phyloP scores from a whole-genome alignment of 2,113 vertebrate species.

The Brachyhypopomus occidentalis region DNA sequence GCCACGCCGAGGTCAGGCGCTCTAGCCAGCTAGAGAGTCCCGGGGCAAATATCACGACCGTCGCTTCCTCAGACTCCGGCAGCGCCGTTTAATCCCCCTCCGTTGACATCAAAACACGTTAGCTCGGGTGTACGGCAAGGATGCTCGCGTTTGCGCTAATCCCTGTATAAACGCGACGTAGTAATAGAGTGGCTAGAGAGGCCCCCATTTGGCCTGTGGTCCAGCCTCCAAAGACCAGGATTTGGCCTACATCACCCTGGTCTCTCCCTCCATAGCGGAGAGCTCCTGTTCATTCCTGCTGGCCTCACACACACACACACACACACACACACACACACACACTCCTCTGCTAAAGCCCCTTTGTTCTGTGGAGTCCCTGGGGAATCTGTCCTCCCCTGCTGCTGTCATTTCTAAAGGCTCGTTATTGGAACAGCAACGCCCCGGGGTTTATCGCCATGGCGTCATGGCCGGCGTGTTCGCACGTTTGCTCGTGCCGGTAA shows the following conservation, averaged over 20 bases:
- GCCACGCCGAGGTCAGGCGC: not conserved
- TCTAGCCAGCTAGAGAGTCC: not conserved
- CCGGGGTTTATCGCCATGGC: not conserved
- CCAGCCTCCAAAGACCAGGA: constrained; percentile 15
- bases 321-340: not conserved
- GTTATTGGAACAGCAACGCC: constrained; percentile 6
- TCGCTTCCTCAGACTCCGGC: no score
- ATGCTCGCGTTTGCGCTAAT: no score
- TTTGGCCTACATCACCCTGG: constrained; percentile 21
- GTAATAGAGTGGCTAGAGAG: constrained; percentile 25
- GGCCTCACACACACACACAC: not conserved
- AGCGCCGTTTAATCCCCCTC: not conserved
- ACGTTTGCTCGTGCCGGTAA: not conserved
- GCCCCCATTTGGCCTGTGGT: not conserved
- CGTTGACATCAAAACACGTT: not conserved
- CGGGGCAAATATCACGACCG: no score
- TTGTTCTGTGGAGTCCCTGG: constrained; percentile 29
- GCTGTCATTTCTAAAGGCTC: constrained; percentile 34
- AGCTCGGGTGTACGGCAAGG: no score
- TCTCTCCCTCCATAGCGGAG: not conserved
- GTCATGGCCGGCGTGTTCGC: not conserved
- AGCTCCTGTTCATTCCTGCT: constrained; percentile 35
- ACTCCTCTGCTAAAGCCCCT: not conserved
- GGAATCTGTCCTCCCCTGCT: constrained; percentile 21
- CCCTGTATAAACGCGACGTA: not conserved